A percentile compares a stretch with the other conserved stretches of the same genome.
Conservation (phyloP, 2,797 vertebrate genomes). For the Sphenopsis melanotis region DNA sequence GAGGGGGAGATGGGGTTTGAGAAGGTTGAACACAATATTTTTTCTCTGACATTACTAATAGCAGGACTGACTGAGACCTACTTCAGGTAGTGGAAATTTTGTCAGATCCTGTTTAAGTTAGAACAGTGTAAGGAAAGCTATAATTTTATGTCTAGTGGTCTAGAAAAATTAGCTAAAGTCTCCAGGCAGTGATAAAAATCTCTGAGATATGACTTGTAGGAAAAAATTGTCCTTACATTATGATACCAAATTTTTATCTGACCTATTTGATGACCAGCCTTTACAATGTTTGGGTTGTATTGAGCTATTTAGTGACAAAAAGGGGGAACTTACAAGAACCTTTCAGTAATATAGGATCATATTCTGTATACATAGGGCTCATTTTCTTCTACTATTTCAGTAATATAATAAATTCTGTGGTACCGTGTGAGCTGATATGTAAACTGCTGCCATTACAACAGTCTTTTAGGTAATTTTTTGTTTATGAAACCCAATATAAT, state of each 20-base stretch:
- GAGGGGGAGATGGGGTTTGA: rapidly evolving
- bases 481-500: not conserved
- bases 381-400: not conserved
- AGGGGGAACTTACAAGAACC: not conserved
- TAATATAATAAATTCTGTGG: not conserved
- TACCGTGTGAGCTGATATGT: not conserved
- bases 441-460: not conserved
- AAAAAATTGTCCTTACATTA: not conserved
- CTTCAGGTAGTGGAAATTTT: not conserved
- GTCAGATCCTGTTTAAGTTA: not conserved
- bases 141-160: not conserved
- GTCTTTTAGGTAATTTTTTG: not conserved
- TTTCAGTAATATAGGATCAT: not conserved
- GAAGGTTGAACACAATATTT: not conserved
- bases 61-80: not conserved
- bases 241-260: not conserved
- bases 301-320: not conserved
- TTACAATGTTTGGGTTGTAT: not conserved
- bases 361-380: not conserved
- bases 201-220: not conserved
- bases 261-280: not conserved
- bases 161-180: not conserved
- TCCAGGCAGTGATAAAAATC: not conserved
- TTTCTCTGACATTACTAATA: not conserved
- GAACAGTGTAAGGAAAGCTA: not conserved